phyloP scores from a whole-genome alignment of 2,797 vertebrate genomes.

The Gouania willdenowi region DNA sequence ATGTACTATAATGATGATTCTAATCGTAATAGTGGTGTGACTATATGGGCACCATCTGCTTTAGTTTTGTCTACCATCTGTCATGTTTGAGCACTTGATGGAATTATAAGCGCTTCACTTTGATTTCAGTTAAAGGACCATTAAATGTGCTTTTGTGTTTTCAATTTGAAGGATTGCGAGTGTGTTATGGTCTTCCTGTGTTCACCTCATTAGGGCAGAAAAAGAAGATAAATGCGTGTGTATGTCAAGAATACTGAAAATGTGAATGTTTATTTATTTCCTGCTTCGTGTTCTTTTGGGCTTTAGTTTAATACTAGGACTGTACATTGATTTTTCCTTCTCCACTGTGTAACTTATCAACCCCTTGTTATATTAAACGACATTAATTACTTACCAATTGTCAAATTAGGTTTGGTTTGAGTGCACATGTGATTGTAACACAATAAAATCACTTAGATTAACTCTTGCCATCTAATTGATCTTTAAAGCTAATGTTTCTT shows the following conservation, averaged over 20 bases:
- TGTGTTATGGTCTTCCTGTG: no score
- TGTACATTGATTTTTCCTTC: slow-evolving; percentile 25
- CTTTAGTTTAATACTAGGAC: slow-evolving; percentile 39
- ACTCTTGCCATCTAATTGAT: not conserved
- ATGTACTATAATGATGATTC: slow-evolving; percentile 51
- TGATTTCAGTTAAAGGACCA: not conserved
- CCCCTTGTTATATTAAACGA: no score
- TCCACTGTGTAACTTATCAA: slow-evolving; percentile 29
- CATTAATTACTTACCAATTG: slow-evolving; percentile 35
- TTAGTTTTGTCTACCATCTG: slow-evolving; percentile 18
- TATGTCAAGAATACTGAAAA: slow-evolving; percentile 48
- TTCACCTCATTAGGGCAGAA: no score
- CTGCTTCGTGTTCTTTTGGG: slow-evolving; percentile 23
- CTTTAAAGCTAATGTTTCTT: no score
- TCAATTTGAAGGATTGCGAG: slow-evolving; percentile 2
- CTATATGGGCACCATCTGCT: slow-evolving; percentile 21
- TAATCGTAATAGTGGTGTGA: slow-evolving; percentile 37
- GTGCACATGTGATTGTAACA: slow-evolving; percentile 43
- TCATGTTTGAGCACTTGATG: slow-evolving; percentile 15
- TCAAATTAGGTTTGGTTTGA: slow-evolving; percentile 23
- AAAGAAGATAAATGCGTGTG: slow-evolving; percentile 14
- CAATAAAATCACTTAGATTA: slow-evolving; percentile 69
- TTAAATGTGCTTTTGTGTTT: not conserved
- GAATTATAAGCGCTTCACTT: no score
- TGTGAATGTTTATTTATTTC: slow-evolving; percentile 72